These are phyloP conservation scores for Squalus acanthias DNA, from an alignment of 2,797 vertebrate genomes.

Conservation along the genomic window DNA sequence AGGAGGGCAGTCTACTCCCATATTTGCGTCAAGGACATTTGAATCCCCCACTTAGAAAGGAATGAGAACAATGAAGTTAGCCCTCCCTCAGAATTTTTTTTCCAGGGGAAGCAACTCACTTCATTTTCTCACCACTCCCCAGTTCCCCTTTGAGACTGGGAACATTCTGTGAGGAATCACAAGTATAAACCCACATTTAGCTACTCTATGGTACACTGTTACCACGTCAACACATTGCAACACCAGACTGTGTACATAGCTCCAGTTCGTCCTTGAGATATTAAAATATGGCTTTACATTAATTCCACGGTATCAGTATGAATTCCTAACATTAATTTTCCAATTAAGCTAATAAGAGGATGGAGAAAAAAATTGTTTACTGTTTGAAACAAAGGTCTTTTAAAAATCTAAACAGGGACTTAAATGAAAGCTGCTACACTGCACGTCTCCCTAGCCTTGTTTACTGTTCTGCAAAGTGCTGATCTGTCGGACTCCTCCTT, in stretches of 20 bases:
- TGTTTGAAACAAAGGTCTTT: neutral
- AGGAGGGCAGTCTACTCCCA: neutral
- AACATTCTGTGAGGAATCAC: slow-evolving; percentile 17
- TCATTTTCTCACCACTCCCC: neutral
- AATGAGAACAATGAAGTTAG: neutral
- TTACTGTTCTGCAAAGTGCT: slow-evolving; percentile 20
- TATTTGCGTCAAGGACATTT: neutral
- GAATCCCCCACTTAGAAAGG: neutral
- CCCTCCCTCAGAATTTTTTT: neutral
- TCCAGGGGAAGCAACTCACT: neutral
- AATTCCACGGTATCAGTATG: neutral
- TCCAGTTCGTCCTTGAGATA: neutral
- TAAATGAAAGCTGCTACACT: slow-evolving; percentile 39
- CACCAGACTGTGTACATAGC: neutral
- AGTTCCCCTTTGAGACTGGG: neutral
- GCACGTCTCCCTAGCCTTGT: slow-evolving; percentile 39
- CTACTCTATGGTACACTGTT: neutral
- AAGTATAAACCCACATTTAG: neutral
- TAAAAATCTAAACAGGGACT: neutral
- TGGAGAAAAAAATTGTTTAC: neutral
- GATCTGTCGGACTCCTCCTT: neutral
- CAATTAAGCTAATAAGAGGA: neutral
- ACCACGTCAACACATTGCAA: neutral
- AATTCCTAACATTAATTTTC: slow-evolving; percentile 4
- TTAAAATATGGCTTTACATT: neutral